Conservation (phyloP, 2,888 invertebrate species). For the Sericinus montela region DNA sequence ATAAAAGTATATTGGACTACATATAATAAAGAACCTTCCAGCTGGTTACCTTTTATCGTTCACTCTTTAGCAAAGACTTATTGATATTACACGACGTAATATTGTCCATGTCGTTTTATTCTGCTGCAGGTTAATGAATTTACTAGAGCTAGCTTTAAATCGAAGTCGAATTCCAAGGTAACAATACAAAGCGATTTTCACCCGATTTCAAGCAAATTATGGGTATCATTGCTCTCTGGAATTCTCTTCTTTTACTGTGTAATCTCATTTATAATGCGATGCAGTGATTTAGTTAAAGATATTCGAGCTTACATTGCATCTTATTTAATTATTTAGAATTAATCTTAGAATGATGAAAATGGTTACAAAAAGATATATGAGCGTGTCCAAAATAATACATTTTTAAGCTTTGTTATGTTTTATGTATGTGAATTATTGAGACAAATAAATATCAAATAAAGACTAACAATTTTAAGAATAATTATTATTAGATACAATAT, state of each 20-base stretch:
- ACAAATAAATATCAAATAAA: too few species aligned
- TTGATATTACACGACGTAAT: slow-evolving; percentile 9
- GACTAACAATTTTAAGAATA: too few species aligned
- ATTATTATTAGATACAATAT: too few species aligned
- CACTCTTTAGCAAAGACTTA: slow-evolving; percentile 22
- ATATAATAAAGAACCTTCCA: slow-evolving; percentile 8
- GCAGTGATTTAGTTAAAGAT: not conserved
- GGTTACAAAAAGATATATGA: too few species aligned
- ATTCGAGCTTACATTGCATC: too few species aligned
- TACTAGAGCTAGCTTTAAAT: slow-evolving; percentile 11
- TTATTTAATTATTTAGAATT: too few species aligned
- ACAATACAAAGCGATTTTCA: slow-evolving; percentile 18
- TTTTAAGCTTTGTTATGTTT: too few species aligned
- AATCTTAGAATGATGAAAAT: too few species aligned
- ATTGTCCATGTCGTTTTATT: slow-evolving; percentile 11
- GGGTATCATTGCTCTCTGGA: not conserved
- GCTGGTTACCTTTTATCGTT: slow-evolving; percentile 31
- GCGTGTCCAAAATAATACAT: too few species aligned
- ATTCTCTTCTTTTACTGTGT: not conserved
- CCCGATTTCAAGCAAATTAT: not conserved
- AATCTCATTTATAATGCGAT: not conserved
- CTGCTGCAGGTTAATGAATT: slow-evolving; percentile 10
- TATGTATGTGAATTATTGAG: too few species aligned
- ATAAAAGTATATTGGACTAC: too few species aligned
- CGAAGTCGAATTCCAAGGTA: not conserved